Evolutionary conservation across 2,888 invertebrate genomes (phyloP), one percentile per base, ranked within the genome.

Genomic region (Scaptodrosophila latifasciaeformis): DNA sequence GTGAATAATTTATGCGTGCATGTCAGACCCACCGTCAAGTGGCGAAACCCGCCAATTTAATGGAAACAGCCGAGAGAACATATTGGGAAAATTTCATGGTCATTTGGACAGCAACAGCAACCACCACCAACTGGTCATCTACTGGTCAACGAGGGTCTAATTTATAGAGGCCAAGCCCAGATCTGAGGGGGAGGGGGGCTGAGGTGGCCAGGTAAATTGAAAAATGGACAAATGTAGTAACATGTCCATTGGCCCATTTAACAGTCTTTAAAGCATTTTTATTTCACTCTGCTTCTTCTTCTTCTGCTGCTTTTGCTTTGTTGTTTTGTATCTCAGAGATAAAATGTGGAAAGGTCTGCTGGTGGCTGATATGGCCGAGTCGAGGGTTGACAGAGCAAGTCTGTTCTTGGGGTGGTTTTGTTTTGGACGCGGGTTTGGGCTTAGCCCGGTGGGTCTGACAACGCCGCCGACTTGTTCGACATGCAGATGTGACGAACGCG

Each of bases 51-150:
- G 65, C 68, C 61, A 76, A 63, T 29, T 53, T 46, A 70, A 70
- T 48, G 45, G 55, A 39, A 39, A 39, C 10, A n/a, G 18, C n/a
- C n/a, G 15, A 17, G 18, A n/a, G 27, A 65, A 75, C 70, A 68
- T 74, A 81, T 80, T 77, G 79, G 63, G 54, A 77, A 71, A 76
- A 79, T 78, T 81, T 78, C 81, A 78, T 77, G 78, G 61, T 79
- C 70, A 66, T 81, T 74, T 78, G 67, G 52, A 57, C 59, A n/a
- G n/a, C n/a, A n/a, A n/a, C n/a, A n/a, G n/a, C n/a, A n/a, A n/a
- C n/a, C n/a, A n/a, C n/a, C n/a, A n/a, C n/a, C n/a, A n/a, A n/a
- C 24, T 9, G 6, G 18, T 47, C 57, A 69, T 58, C 54, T 66
- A 70, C 53, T 68, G 63, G 59, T 61, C 70, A 65, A n/a, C n/a